phyloP scores from a whole-genome alignment of 1,140 invertebrate genomes.

The Lucilia cuprina region DNA sequence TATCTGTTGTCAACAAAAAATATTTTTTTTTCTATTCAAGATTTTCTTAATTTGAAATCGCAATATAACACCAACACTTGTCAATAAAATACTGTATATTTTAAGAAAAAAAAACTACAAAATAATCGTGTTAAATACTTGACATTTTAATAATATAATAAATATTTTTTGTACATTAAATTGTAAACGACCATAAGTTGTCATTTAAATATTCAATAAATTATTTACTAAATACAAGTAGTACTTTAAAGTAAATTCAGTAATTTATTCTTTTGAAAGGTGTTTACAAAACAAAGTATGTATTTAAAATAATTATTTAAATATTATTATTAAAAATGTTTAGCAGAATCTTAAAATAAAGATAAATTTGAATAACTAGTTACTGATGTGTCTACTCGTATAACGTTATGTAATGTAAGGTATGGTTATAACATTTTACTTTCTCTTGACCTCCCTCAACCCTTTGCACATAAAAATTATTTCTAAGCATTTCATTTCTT shows the following conservation, averaged over 20 bases:
- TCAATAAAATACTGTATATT: neutral
- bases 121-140: slow-evolving; percentile 10
- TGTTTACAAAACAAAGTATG: neutral
- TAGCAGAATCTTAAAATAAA: too few species aligned
- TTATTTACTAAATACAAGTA: neutral
- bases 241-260: too few species aligned
- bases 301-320: neutral
- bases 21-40: too few species aligned
- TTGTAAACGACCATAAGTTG: too few species aligned
- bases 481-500: neutral
- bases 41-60: neutral
- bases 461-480: neutral
- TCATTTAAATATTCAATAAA: neutral
- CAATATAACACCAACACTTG: neutral
- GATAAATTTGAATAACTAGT: neutral
- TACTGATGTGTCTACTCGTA: too few species aligned
- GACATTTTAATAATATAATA: neutral
- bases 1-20: neutral
- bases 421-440: too few species aligned
- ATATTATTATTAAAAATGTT: too few species aligned
- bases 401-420: too few species aligned
- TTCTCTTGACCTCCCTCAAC: neutral
- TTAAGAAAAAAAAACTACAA: neutral
- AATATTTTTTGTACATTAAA: neutral
- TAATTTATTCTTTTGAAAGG: neutral